Base-by-base conservation (phyloP, 2,797 vertebrate genomes). In the Mareca strepera region DNA sequence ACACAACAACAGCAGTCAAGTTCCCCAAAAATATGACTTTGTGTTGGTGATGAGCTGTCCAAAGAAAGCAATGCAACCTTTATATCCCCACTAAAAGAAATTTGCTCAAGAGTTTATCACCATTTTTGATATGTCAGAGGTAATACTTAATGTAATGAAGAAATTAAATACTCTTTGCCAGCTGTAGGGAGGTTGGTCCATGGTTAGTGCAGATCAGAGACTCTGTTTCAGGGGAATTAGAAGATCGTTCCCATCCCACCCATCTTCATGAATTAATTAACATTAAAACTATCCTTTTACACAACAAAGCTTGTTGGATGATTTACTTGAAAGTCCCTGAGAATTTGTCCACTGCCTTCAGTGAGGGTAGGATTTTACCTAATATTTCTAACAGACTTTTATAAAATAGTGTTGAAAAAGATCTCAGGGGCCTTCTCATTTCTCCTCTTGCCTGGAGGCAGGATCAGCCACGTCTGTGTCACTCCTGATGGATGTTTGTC, bases 61-160 rank as follows among this genome's bases (percentile, higher is more conserved):
- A 67, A 52, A 79, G 35, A 92, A 91, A 90, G 28, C 46, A 88
- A 37, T 11, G 37, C 35, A 86, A 55, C 28, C 70, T 90, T 73
- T 58, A 53, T 11, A 84, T 10, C 55, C 8, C 52, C 70, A 20
- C 39, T 86, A 39, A 70, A 89, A 94, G 37, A 77, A 86, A 37
- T 5, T 11, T 7, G 22, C 20, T 82, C 20, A n/a, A 44, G 59
- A 70, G 43, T 95, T 96, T 93, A 92, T 91, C 94, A 88, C 60
- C 67, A 41, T 74, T 79, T 84, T 83, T 15, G 5, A 59, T 73
- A 84, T 3, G 4, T 48, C 21, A 6, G 56, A 84, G 31, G 35
- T 46, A 86, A 52, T 35, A 74, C 39, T 76, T 88, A 18, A 90
- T 1, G 9, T 78, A 79, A 66, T 22, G 41, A 75, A 74, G 69